Conservation (phyloP, 1,140 invertebrate species). For the Heliconius himera region DNA sequence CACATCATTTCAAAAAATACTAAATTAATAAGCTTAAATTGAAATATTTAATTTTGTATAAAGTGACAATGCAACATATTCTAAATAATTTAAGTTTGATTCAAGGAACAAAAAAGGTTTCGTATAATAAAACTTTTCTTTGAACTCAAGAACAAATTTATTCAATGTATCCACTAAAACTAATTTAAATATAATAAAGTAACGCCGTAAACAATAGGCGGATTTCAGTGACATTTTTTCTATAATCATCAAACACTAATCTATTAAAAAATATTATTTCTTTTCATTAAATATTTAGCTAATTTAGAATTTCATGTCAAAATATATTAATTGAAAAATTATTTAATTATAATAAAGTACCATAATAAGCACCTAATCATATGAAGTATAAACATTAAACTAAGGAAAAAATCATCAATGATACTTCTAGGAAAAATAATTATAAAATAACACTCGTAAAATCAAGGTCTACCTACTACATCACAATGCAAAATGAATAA, state of each 20-base stretch:
- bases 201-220: conserved; percentile 10
- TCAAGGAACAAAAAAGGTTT: not conserved
- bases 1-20: too few species aligned
- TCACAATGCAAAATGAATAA: not conserved
- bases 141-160: not conserved
- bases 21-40: too few species aligned
- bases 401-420: not conserved
- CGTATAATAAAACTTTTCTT: not conserved
- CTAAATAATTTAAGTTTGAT: not conserved
- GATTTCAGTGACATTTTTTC: conserved; percentile 11
- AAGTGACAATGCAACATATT: too few species aligned
- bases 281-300: conserved; percentile 6
- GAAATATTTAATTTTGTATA: too few species aligned
- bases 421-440: conserved; percentile 2
- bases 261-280: not conserved
- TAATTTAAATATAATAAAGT: conserved; percentile 7
- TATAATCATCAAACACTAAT: not conserved
- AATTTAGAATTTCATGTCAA: conserved; percentile 6
- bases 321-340: not conserved
- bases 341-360: not conserved
- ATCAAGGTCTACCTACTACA: not conserved
- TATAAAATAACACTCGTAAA: not conserved
- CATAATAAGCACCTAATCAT: not conserved
- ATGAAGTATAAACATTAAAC: not conserved
- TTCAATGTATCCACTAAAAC: not conserved